Evolutionary conservation across 2,888 invertebrate genomes (phyloP), one percentile per base, ranked within the genome.

Genomic region (Drosophila suboccidentalis): DNA sequence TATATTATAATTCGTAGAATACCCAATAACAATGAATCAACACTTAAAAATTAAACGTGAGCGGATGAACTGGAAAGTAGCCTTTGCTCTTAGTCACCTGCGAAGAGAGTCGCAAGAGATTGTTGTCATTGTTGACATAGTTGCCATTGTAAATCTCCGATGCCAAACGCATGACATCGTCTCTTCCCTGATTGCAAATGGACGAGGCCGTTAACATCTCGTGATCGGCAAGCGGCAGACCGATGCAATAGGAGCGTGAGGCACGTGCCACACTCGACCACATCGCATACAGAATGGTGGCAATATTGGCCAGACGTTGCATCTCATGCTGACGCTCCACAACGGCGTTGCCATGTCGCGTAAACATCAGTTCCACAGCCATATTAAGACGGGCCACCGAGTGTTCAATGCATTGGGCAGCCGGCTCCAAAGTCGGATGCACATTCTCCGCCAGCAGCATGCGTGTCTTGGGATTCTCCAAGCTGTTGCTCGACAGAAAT

Each of bases 231-330:
- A 97, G 94, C 4, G 94, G 93, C 0, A 98, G 92, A 0, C 98
- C 98, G 63, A 98, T 97, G 91, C 97, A 97, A 90, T 98, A 97
- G 0, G 98, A 94, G 92, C 95, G 93, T 0, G 97, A 97, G 0
- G 97, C 95, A 49, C 97, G 93, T 0, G 95, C 94, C 0, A 96
- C 88, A 0, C 95, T 95, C 0, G 97, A 95, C 10, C 96, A 95
- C 96, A 97, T 97, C 0, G 95, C 96, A 76, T 96, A 95, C 43
- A 97, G 94, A 74, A 95, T 95, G 0, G 95, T 95, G 0, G 94
- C 94, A 2, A 96, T 94, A 67, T 97, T 95, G 0, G 97, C 95
- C n/a, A 98, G 76, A 61, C 97, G 94, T 41, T 93, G 93, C 47
- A 98, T 91, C 58, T 96, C 95, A 59, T 95, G 93, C 87, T 96